Percentiles rank a stretch among this genome's conserved stretches.
Evolutionary conservation across 2,113 vertebrate species (phyloP).

Genomic region (Boleophthalmus pectinirostris): DNA sequence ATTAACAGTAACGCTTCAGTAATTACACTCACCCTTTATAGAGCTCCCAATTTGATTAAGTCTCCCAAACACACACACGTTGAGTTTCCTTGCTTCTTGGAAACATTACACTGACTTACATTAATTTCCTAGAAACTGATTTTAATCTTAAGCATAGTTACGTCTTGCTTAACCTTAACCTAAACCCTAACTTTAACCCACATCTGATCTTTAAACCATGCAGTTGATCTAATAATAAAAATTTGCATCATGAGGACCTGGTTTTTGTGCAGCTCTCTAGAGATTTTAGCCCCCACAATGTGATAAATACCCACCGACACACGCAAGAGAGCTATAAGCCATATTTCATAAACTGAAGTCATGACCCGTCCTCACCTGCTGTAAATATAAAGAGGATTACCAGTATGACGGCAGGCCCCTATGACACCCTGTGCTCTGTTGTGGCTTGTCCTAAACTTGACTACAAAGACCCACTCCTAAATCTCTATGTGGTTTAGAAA

Average conservation of each 20-base stretch:
- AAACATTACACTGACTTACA: too few species aligned
- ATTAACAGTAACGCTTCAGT: constrained; percentile 13
- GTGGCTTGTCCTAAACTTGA: constrained; percentile 13
- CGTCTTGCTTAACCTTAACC: too few species aligned
- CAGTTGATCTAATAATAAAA: too few species aligned
- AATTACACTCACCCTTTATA: constrained; percentile 39
- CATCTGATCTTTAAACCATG: too few species aligned
- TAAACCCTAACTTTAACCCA: too few species aligned
- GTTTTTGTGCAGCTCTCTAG: too few species aligned
- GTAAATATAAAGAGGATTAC: constrained; percentile 60
- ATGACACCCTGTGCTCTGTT: constrained; percentile 5
- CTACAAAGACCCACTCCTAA: not conserved
- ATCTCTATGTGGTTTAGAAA: constrained; percentile 9
- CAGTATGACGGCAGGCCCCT: constrained; percentile 22
- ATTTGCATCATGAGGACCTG: too few species aligned
- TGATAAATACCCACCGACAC: too few species aligned
- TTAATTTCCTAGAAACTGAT: too few species aligned
- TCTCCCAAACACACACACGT: constrained; percentile 4
- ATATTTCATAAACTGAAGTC: constrained; percentile 55
- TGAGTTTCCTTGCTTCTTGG: too few species aligned
- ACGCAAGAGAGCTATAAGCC: constrained; percentile 16
- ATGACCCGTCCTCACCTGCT: constrained; percentile 51
- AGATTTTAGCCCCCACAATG: too few species aligned
- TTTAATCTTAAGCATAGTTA: too few species aligned
- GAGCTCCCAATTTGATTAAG: constrained; percentile 43